These are phyloP conservation scores for Zapornia atra DNA, from an alignment of 2,113 vertebrate species.

Conservation along the genomic window DNA sequence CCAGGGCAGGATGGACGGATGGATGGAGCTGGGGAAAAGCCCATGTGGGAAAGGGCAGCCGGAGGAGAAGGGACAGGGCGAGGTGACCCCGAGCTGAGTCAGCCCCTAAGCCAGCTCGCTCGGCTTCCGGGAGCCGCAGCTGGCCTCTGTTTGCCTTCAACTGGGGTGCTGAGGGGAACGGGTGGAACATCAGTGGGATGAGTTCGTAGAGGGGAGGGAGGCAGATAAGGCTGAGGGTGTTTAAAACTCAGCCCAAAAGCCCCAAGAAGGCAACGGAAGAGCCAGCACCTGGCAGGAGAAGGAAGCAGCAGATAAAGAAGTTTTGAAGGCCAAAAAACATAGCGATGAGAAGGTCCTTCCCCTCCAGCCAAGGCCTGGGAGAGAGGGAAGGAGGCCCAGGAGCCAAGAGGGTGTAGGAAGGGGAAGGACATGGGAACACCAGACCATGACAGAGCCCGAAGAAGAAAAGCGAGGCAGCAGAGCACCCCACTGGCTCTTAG, in stretches of 20 bases:
- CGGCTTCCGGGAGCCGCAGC: too few relatives aligned
- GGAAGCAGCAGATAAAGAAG: not conserved
- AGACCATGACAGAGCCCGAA: not conserved
- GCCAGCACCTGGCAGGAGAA: not conserved
- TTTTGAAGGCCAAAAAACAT: not conserved
- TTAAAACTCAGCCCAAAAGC: not conserved
- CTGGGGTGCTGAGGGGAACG: too few relatives aligned
- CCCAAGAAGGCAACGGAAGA: not conserved
- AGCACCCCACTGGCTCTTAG: not conserved
- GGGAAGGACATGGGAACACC: not conserved
- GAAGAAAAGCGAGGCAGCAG: not conserved
- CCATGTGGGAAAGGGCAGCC: not conserved
- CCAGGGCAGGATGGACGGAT: not conserved
- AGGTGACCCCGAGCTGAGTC: not conserved
- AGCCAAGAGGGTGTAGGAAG: not conserved
- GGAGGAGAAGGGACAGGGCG: not conserved
- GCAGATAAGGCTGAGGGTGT: not conserved
- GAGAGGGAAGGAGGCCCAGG: not conserved
- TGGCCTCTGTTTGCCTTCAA: too few relatives aligned
- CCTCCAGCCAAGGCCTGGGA: not conserved
- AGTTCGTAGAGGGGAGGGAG: not conserved
- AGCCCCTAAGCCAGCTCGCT: too few relatives aligned
- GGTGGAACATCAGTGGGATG: not conserved
- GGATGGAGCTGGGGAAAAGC: not conserved
- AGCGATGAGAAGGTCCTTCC: not conserved